phyloP scores from a whole-genome alignment of 2,113 vertebrate species.

The Tetrao urogallus region DNA sequence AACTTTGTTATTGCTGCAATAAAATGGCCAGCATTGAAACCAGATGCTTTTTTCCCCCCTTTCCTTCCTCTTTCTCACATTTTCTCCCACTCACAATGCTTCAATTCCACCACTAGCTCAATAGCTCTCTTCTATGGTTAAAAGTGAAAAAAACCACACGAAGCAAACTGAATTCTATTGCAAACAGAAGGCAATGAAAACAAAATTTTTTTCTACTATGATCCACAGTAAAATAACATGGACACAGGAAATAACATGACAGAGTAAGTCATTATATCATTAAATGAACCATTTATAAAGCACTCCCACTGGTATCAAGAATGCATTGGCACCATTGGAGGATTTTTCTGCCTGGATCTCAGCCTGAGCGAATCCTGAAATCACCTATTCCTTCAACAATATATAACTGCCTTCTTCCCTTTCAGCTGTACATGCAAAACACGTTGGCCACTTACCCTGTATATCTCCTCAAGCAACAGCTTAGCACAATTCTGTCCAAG shows the following conservation, averaged over 20 bases:
- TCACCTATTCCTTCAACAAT: neutral
- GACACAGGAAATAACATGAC: neutral
- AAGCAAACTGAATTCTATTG: neutral
- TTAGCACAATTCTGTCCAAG: constrained; percentile 91
- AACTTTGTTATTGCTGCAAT: neutral
- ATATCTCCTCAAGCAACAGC: constrained; percentile 92
- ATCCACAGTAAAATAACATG: neutral
- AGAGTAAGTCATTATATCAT: neutral
- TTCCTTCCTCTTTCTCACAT: neutral
- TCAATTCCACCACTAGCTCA: neutral
- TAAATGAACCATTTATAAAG: neutral
- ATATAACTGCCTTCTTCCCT: neutral
- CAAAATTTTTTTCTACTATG: neutral
- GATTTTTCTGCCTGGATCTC: neutral
- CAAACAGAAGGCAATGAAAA: neutral
- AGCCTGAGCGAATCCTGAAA: neutral
- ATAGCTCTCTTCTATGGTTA: neutral
- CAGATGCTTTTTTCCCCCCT: rapidly evolving
- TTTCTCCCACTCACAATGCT: neutral
- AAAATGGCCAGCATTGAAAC: neutral
- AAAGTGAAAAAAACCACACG: neutral
- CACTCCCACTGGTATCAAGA: neutral
- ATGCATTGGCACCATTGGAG: neutral
- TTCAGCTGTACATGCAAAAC: neutral
- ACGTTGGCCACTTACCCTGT: constrained; percentile 82